Conservation (phyloP, 2,113 vertebrate species). For the Crotalus tigris region DNA sequence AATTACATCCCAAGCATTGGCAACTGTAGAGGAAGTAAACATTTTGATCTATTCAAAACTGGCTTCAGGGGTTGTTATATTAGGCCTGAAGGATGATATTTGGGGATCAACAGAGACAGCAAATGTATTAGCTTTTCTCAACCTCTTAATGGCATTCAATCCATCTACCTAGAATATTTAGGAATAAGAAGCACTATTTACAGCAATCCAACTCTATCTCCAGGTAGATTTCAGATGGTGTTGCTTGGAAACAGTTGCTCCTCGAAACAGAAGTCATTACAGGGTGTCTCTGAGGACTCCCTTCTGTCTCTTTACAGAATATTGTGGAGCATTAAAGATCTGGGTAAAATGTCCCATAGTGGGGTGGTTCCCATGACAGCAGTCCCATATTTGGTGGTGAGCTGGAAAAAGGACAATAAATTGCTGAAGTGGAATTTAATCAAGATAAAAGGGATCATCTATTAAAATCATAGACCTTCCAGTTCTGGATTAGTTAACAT, state of each 20-base stretch:
- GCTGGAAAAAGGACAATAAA: neutral
- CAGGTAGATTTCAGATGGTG: neutral
- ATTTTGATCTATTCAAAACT: neutral
- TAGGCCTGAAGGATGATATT: neutral
- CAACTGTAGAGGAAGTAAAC: neutral
- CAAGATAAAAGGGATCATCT: neutral
- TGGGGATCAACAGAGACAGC: neutral
- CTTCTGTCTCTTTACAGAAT: neutral
- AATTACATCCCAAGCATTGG: neutral
- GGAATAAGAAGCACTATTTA: neutral
- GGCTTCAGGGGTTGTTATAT: neutral
- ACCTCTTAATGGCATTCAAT: neutral
- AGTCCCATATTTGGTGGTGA: neutral
- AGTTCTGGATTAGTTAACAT: neutral
- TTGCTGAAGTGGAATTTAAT: neutral
- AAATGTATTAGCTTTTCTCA: neutral
- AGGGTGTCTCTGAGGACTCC: neutral
- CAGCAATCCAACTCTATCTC: neutral
- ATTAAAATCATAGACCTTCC: neutral
- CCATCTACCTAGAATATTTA: neutral
- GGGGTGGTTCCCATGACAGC: neutral
- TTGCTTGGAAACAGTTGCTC: neutral
- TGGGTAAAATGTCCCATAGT: neutral
- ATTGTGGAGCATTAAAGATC: neutral
- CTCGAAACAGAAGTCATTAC: neutral